Conservation (phyloP, 2,888 invertebrate genomes). For the Rhingia campestris region DNA sequence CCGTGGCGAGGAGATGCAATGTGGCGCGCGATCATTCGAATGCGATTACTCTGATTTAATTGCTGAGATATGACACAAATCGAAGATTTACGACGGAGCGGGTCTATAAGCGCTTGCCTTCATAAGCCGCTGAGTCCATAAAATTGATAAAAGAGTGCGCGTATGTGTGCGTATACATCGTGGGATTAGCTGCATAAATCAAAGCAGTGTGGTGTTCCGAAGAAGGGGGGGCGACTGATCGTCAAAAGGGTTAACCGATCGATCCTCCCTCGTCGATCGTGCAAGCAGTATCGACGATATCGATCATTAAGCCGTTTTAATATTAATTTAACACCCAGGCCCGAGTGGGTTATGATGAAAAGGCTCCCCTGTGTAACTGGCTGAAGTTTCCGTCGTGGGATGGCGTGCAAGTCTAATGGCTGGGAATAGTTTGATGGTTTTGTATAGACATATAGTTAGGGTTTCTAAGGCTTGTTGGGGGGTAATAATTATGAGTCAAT, state of each 20-base stretch:
- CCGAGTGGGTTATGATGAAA: conserved; percentile 38
- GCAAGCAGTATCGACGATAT: conserved; percentile 3
- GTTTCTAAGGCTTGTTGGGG: conserved; percentile 3
- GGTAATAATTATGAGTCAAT: conserved; percentile 32
- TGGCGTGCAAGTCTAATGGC: conserved; percentile 19
- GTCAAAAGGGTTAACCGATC: conserved; percentile 39
- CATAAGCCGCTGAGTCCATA: conserved; percentile 31
- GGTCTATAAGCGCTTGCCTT: conserved; percentile 41
- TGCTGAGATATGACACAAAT: conserved; percentile 69
- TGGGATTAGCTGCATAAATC: conserved; percentile 66
- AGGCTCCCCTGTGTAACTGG: conserved; percentile 3
- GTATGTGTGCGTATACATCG: conserved; percentile 5
- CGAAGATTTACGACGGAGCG: conserved; percentile 63
- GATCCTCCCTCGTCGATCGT: conserved; percentile 52
- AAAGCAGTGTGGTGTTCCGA: conserved; percentile 23
- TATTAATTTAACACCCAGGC: conserved; percentile 63
- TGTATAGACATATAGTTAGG: conserved; percentile 2
- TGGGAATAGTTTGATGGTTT: conserved; percentile 27
- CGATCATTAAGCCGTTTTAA: conserved; percentile 56
- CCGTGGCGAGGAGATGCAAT: conserved; percentile 28
- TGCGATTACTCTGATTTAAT: conserved; percentile 68
- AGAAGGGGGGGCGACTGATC: neutral
- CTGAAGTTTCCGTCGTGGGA: conserved; percentile 13
- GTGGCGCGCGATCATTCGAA: conserved; percentile 66
- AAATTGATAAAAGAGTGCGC: conserved; percentile 31